These are phyloP conservation scores for Empis stercorea DNA, from an alignment of 2,888 invertebrate genomes.

Conservation along the genomic window DNA sequence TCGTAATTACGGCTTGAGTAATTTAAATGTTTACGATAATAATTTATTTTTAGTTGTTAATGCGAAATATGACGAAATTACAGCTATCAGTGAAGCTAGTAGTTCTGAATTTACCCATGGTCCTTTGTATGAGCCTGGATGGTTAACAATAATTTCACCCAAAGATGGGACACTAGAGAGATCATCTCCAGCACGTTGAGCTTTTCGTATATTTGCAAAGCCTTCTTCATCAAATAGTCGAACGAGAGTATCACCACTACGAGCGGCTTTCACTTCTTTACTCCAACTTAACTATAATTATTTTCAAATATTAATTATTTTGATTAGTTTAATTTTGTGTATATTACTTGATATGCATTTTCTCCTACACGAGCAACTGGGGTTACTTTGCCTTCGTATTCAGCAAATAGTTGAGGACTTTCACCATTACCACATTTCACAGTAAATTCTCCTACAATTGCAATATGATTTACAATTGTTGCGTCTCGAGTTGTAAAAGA, in stretches of 20 bases:
- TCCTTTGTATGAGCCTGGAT: constrained; percentile 75
- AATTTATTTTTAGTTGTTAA: constrained; percentile 73
- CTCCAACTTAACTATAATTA: constrained; percentile 76
- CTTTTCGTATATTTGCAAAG: constrained; percentile 74
- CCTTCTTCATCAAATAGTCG: constrained; percentile 87
- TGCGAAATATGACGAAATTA: constrained; percentile 74
- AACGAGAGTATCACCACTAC: constrained; percentile 67
- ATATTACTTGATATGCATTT: constrained; percentile 70
- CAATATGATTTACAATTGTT: constrained; percentile 78
- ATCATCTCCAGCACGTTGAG: constrained; percentile 57
- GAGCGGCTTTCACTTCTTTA: constrained; percentile 71
- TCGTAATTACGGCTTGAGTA: neutral
- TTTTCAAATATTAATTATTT: constrained; percentile 5
- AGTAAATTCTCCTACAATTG: constrained; percentile 81
- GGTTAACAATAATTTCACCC: constrained; percentile 52
- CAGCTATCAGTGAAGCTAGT: constrained; percentile 65
- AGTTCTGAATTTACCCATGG: constrained; percentile 90
- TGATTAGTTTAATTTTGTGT: neutral
- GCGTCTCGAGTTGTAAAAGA: constrained; percentile 50
- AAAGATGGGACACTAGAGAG: constrained; percentile 50
- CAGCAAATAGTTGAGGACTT: constrained; percentile 72
- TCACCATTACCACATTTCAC: constrained; percentile 63
- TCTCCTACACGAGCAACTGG: constrained; percentile 69
- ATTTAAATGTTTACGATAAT: constrained; percentile 41
- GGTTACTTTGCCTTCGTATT: constrained; percentile 72